These are phyloP conservation scores for Cecropterus lyciades DNA, from an alignment of 1,140 invertebrate species.

Conservation along the genomic window DNA sequence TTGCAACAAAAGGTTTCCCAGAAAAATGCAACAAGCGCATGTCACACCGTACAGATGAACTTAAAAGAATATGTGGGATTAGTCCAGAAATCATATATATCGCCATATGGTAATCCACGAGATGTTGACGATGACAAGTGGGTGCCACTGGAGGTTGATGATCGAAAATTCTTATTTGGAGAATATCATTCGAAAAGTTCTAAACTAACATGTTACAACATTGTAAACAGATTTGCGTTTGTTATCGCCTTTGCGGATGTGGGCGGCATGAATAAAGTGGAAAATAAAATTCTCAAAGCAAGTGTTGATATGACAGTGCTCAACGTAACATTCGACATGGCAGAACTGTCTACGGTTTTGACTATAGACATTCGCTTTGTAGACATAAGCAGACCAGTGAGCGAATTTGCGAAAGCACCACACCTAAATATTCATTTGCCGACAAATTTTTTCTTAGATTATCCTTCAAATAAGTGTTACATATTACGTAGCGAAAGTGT, in stretches of 20 bases:
- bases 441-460: constrained; percentile 67
- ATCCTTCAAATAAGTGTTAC: constrained; percentile 46
- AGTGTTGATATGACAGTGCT: constrained; percentile 38
- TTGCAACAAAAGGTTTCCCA: constrained; percentile 34
- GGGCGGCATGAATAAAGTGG: constrained; percentile 28
- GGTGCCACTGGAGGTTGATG: constrained; percentile 44
- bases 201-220: constrained; percentile 59
- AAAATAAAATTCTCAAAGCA: constrained; percentile 58
- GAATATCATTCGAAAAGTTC: constrained; percentile 46
- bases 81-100: constrained; percentile 50
- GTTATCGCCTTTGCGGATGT: constrained; percentile 55
- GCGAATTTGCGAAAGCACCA: constrained; percentile 55
- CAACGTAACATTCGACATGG: constrained; percentile 55
- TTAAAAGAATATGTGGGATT: constrained; percentile 52
- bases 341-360: constrained; percentile 54
- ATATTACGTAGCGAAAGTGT: constrained; percentile 19
- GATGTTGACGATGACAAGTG: constrained; percentile 54
- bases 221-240: constrained; percentile 54
- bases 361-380: constrained; percentile 64
- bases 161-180: constrained; percentile 48
- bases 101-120: constrained; percentile 63
- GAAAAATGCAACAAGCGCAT: constrained; percentile 52
- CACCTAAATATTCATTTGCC: constrained; percentile 61
- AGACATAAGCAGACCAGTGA: constrained; percentile 51
- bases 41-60: constrained; percentile 53